Evolutionary conservation across 2,113 vertebrate species (phyloP), one percentile per base, ranked within the genome.

Genomic region (Apus apus): DNA sequence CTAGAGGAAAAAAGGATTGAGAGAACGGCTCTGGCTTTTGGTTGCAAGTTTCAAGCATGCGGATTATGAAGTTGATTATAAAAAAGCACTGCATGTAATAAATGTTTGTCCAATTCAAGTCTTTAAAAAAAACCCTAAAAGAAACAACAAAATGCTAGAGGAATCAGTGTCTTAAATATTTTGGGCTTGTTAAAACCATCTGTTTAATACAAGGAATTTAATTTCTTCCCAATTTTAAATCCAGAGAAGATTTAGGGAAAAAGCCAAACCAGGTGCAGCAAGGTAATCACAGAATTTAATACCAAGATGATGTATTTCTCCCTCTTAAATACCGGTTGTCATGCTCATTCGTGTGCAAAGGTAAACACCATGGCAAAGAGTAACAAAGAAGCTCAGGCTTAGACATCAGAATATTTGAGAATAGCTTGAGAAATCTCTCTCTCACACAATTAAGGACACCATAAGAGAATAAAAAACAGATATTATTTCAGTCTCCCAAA

Each of bases 391-490:
- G 4, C 4, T 6, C 38, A 72, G 26, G 4, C 15, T 8, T 76
- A 17, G 32, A 66, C 22, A 15, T 76, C 13, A 51, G 19, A 60
- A 67, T 1, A 15, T n/a, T 30, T 77, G 27, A 77, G 16, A 62
- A 62, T 5, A 87, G 6, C 18, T 61, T 40, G 11, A 8, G 61
- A 92, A 84, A 45, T 18, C 6, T 20, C 51, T 51, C 40, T 85
- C 36, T 32, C 46, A 38, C 25, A 34, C 0, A 0, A 38, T 22
- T 32, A 71, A 11, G 15, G 8, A 51, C 43, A 46, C 6, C 8
- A 17, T 6, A 4, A 91, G 7, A 38, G 46, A 89, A 78, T 23
- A 4, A 62, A 93, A 81, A 64, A 7, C 0, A 87, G 3, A 9
- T 16, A 62, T 4, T 1, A 70, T 64, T 93, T 67, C 36, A 71